Base-by-base conservation (phyloP, 2,797 vertebrate species). In the Ambastaia sidthimunki region DNA sequence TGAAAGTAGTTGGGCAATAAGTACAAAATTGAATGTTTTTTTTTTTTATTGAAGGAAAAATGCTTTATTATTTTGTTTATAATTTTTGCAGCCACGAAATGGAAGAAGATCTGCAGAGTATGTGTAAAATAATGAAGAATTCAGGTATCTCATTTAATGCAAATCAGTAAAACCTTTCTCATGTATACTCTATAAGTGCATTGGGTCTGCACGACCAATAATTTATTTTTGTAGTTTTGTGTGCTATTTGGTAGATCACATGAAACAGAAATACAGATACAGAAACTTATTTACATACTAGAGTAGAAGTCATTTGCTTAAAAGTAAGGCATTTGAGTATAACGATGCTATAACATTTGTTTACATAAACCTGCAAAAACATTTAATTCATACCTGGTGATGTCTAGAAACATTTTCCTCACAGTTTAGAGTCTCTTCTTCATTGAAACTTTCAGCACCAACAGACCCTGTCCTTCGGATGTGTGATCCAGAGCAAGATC, bases 71-170 rank as follows among this genome's bases (percentile, higher is more conserved):
- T 2, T 28, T 28, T 28, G 28, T 28, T 28, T 28, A 28, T 28
- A 28, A 2, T 60, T 89, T 85, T 94, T 93, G 62, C 89, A 99
- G 98, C 97, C 98, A 89, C 94, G 97, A 82, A 99, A 99, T 73
- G 97, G 97, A 92, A 96, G 94, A 90, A 92, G 96, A 90, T 96
- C 95, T 59, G 88, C 93, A 88, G 91, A 91, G 86, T 95, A 95
- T 89, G 92, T 86, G 81, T 96, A 89, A 95, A 88, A 71, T 44
- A 54, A 47, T 15, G 57, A 71, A 78, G 28, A 71, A 70, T 3
- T 62, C 57, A 71, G 68, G 76, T 78, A 71, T 71, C 21, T 69
- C 0, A 48, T 9, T 18, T 62, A 19, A 59, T 41, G 18, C 34
- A 37, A 37, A 37, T 37, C 6, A 37, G 34, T 37, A 7, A 37